Evolutionary conservation across 1,140 invertebrate species (phyloP).

Genomic region (Phenacoccus solenopsis): DNA sequence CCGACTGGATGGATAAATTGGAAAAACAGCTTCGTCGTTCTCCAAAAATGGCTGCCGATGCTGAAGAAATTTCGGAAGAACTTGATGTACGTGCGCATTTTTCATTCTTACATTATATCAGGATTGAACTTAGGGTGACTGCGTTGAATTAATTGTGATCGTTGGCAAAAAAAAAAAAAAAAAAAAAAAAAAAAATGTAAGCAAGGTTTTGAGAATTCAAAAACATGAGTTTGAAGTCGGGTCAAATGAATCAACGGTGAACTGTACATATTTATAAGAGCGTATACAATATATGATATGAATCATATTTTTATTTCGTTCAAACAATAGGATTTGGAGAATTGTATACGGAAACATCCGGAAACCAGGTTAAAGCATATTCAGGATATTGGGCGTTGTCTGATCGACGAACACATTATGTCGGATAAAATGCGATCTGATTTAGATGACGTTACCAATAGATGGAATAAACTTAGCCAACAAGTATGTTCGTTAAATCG

Average conservation of each 20-base stretch:
- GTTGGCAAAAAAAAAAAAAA: too few relatives aligned
- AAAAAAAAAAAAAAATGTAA: too few relatives aligned
- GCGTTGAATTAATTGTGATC: too few relatives aligned
- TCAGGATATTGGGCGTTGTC: constrained; percentile 56
- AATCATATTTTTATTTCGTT: constrained; percentile 12
- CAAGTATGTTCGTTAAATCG: constrained; percentile 39
- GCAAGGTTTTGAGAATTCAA: too few relatives aligned
- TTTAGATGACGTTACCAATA: constrained; percentile 47
- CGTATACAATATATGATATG: too few relatives aligned
- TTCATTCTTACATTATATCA: too few relatives aligned
- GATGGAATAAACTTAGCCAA: constrained; percentile 53
- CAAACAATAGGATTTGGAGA: constrained; percentile 64
- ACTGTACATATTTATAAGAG: too few relatives aligned
- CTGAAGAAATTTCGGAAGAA: constrained; percentile 85
- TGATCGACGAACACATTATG: constrained; percentile 65
- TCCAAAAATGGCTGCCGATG: constrained; percentile 60
- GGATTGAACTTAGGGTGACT: too few relatives aligned
- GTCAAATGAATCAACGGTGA: too few relatives aligned
- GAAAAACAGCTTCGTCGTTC: constrained; percentile 62
- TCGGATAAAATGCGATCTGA: constrained; percentile 52
- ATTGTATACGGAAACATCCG: constrained; percentile 64
- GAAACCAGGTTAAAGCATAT: constrained; percentile 57
- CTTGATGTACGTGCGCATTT: constrained; percentile 75
- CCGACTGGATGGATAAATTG: constrained; percentile 66
- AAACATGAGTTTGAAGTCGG: too few relatives aligned